Conservation (phyloP, 2,113 vertebrate genomes). For the Aldabrachelys gigantea region DNA sequence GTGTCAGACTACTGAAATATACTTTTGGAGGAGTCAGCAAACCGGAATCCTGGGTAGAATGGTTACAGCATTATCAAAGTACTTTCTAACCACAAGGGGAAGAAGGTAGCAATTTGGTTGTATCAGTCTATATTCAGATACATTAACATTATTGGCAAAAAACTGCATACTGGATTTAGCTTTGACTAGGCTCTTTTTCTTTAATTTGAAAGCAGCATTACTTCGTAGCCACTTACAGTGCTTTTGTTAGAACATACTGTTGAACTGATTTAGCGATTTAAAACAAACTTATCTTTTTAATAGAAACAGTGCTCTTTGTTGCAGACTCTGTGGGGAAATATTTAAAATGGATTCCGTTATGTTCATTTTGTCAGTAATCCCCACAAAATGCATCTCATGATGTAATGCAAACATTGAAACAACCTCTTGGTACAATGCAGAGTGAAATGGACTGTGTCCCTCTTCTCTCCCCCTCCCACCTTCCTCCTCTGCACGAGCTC, state of each 20-base stretch:
- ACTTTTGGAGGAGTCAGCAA: constrained; percentile 31
- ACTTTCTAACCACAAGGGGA: background rate
- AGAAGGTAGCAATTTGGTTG: background rate
- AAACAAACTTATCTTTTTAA: background rate
- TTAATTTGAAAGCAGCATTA: constrained; percentile 11
- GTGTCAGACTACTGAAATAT: constrained; percentile 15
- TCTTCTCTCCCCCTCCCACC: background rate
- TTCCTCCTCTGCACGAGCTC: background rate
- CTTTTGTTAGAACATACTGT: background rate
- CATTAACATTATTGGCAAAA: background rate
- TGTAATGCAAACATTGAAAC: constrained; percentile 6
- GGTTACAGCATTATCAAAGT: background rate
- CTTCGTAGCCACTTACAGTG: background rate
- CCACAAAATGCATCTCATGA: background rate
- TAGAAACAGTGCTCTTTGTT: background rate
- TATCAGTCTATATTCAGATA: background rate
- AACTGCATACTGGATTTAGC: background rate
- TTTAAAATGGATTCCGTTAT: constrained; percentile 38
- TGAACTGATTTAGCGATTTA: background rate
- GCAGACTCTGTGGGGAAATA: constrained; percentile 5
- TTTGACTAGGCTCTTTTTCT: background rate
- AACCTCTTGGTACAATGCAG: background rate
- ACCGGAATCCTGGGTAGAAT: background rate
- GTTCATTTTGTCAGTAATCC: background rate
- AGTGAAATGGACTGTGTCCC: background rate